A percentile compares a stretch with the other conserved stretches of the same genome.
Conservation (phyloP, 2,888 invertebrate genomes). For the Melanargia galathea region DNA sequence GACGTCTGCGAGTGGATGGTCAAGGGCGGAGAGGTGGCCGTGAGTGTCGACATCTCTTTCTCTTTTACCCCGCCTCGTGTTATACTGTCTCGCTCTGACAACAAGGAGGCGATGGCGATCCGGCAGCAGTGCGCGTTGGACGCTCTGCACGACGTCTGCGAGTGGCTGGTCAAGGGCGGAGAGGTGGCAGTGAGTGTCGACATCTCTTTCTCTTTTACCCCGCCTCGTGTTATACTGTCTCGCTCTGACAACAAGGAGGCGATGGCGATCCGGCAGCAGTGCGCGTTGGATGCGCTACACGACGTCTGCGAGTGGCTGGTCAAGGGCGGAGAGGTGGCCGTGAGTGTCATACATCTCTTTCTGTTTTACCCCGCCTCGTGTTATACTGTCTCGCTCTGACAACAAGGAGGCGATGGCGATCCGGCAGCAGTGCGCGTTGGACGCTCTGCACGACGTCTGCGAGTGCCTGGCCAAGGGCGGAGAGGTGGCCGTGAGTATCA, state of each 20-base stretch:
- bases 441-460: slow-evolving; percentile 97
- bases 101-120: slow-evolving; percentile 82
- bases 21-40: slow-evolving; percentile 96
- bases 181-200: no score
- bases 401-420: slow-evolving; percentile 82
- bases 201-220: no score
- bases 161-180: no score
- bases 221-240: no score
- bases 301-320: slow-evolving; percentile 97
- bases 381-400: not conserved
- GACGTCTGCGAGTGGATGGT: slow-evolving; percentile 97
- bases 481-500: slow-evolving; percentile 93
- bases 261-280: slow-evolving; percentile 96
- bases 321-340: no score
- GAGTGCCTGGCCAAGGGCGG: slow-evolving; percentile 95
- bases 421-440: slow-evolving; percentile 95
- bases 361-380: slow-evolving; percentile 89
- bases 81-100: not conserved
- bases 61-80: not conserved
- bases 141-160: no score
- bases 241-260: slow-evolving; percentile 97
- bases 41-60: slow-evolving; percentile 66
- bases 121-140: slow-evolving; percentile 96
- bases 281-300: slow-evolving; percentile 95
- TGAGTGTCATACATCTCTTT: slow-evolving; percentile 82